These are phyloP conservation scores for Acanthosepion esculentum DNA, from an alignment of 2,888 invertebrate genomes.

Conservation along the genomic window DNA sequence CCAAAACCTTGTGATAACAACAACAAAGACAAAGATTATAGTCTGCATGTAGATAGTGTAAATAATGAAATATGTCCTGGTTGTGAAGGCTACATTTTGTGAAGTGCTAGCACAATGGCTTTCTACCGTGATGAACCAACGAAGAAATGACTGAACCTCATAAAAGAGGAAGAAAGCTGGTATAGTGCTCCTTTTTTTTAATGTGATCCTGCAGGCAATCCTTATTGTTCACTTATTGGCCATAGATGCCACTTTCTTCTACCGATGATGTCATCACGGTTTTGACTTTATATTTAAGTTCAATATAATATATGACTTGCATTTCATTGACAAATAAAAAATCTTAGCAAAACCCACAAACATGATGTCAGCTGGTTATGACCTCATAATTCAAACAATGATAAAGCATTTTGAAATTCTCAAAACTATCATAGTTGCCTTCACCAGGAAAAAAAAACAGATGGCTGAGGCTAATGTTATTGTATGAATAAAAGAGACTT, in stretches of 20 bases:
- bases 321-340: not conserved
- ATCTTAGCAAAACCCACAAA: no score
- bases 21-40: no score
- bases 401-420: not conserved
- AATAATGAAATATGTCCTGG: no score
- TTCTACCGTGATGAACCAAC: no score
- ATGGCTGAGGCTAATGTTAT: not conserved
- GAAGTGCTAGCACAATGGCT: no score
- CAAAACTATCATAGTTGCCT: not conserved
- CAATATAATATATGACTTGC: not conserved
- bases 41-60: no score
- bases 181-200: no score
- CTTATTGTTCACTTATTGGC: not conserved
- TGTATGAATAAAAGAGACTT: not conserved
- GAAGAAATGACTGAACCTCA: no score
- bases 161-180: no score
- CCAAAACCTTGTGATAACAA: no score
- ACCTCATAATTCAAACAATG: not conserved
- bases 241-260: not conserved
- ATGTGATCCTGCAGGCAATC: no score
- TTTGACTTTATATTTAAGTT: not conserved
- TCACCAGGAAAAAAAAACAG: not conserved
- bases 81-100: no score
- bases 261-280: not conserved
- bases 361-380: not conserved